Percentiles rank a stretch among this genome's conserved stretches.
These are phyloP conservation scores for Cataglyphis cursor DNA, from an alignment of 2,888 invertebrate genomes.

Conservation along the genomic window DNA sequence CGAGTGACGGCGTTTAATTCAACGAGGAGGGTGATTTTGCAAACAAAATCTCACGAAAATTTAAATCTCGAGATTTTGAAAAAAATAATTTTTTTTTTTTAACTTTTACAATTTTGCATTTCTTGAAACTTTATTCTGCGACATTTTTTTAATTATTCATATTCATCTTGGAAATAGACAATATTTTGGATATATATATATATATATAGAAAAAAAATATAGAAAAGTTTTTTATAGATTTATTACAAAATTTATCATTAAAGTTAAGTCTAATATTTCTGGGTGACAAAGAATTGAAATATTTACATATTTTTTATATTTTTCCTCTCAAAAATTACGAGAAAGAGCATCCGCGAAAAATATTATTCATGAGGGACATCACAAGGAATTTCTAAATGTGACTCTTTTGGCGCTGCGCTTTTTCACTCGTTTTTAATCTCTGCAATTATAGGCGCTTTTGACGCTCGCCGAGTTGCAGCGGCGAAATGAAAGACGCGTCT, in stretches of 20 bases:
- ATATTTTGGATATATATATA: not conserved
- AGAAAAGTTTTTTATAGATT: not conserved
- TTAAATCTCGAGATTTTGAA: not conserved
- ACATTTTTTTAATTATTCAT: not conserved
- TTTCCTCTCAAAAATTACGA: not conserved
- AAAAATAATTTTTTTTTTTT: not conserved
- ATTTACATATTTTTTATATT: not conserved
- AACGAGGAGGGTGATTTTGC: not conserved
- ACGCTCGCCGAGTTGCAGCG: constrained; percentile 2
- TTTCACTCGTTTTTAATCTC: constrained; percentile 35
- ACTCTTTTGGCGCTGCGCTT: not conserved
- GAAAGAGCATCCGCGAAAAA: not conserved
- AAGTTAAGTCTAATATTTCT: not conserved
- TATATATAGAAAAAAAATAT: not conserved
- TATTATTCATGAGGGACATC: not conserved
- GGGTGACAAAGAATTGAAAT: not conserved
- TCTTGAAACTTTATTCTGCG: constrained; percentile 2
- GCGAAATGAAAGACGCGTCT: constrained; percentile 39
- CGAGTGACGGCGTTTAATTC: not conserved
- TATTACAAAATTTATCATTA: not conserved
- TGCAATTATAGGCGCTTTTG: constrained; percentile 46
- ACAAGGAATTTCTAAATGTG: not conserved
- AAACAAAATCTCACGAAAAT: not conserved
- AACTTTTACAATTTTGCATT: not conserved
- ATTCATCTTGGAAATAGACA: not conserved